Base-by-base conservation (phyloP, 2,113 vertebrate species). In the Eurypyga helias region DNA sequence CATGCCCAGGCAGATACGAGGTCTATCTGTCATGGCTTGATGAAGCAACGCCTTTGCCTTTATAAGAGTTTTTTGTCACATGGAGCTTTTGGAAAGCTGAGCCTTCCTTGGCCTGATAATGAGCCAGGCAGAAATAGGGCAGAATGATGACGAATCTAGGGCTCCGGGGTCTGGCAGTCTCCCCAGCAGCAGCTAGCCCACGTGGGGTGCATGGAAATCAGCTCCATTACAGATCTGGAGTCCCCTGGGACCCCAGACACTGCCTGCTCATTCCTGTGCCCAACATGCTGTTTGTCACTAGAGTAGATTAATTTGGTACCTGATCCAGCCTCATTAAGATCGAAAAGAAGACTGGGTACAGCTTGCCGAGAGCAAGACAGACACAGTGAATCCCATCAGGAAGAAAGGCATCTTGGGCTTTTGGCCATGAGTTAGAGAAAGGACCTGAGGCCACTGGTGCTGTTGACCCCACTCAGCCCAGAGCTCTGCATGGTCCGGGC, bases 1-100 rank as follows among this genome's bases (percentile, higher is more conserved):
- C 13, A 10, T 29, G 55, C 46, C 46, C 1, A 0, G 33, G 41
- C 0, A 1, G n/a, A 48, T 5, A 17, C 45, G 33, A 14, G 9
- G 34, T 11, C 3, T 12, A 6, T 23, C 65, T 49, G 4, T 10
- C 21, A 5, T 1, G 21, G 36, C 69, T 33, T 2, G 5, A 33
- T 12, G 51, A 16, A 46, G 25, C 20, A 55, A 67, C 87, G 38
- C 11, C 48, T 76, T 82, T 55, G 33, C 33, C 34, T 43, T 29
- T 38, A 21, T 13, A 66, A 45, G 24, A 45, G 24, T 17, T 18
- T 54, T 89, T 15, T 78, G 48, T 46, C 33, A 43, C 80, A 19
- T 0, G 6, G 41, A 76, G 17, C 21, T 85, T 88, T 29, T 36
- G 75, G 48, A 41, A 80, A 77, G 45, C 41, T 0, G 1, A 72